A percentile compares a stretch with the other conserved stretches of the same genome.
Conservation (phyloP, 2,797 vertebrate genomes). For the Tapirus indicus region DNA sequence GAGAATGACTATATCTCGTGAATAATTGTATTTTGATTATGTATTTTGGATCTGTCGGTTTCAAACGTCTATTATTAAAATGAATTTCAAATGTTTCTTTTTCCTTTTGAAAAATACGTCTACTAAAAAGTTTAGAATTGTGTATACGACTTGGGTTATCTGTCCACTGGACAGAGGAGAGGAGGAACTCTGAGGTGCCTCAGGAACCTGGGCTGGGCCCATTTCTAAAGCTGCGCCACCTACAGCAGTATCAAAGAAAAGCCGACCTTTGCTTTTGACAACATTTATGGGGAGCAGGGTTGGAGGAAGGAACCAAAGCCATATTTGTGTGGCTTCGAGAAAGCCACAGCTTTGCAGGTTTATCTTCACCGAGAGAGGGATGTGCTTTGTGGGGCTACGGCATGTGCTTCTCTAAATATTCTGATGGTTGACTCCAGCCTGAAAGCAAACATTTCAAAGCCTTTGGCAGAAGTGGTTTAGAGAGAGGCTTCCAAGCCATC, state of each 20-base stretch:
- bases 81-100: not conserved
- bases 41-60: not conserved
- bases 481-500: slow-evolving; percentile 84
- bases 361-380: not conserved
- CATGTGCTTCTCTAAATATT: slow-evolving; percentile 62
- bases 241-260: not conserved
- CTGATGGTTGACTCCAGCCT: fast-evolving
- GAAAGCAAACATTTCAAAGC: slow-evolving; percentile 78
- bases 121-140: not conserved
- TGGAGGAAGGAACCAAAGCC: not conserved
- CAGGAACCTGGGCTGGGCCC: not conserved
- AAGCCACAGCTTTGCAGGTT: slow-evolving; percentile 35
- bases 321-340: not conserved
- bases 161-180: not conserved
- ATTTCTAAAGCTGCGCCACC: not conserved
- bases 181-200: fast-evolving
- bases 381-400: not conserved
- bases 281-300: not conserved
- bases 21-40: not conserved
- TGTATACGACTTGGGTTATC: not conserved
- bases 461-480: slow-evolving; percentile 81
- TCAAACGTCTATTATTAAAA: not conserved
- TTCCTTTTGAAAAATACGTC: not conserved
- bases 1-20: not conserved
- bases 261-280: not conserved